Conservation (phyloP, 2,888 invertebrate species). For the Caenorhabditis japonica region DNA sequence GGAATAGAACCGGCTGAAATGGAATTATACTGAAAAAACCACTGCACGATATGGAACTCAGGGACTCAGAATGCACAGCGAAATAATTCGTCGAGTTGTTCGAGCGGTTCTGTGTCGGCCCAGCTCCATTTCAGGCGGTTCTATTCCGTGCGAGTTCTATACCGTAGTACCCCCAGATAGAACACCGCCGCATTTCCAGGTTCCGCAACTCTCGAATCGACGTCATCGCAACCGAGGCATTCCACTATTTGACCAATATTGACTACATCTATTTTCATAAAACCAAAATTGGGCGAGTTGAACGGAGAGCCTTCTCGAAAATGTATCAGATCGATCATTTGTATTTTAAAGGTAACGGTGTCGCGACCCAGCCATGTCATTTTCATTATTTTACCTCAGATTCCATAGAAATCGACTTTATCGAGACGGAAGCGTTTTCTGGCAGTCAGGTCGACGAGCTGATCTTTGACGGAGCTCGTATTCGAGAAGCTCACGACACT, state of each 20-base stretch:
- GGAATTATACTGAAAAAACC: too few species aligned
- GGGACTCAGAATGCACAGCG: too few species aligned
- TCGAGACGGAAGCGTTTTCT: constrained; percentile 42
- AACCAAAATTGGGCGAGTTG: constrained; percentile 49
- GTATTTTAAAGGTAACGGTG: constrained; percentile 40
- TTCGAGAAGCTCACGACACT: constrained; percentile 22
- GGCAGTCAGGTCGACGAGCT: constrained; percentile 38
- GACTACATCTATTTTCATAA: constrained; percentile 71
- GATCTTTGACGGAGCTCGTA: constrained; percentile 23
- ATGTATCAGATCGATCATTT: constrained; percentile 53
- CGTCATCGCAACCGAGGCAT: constrained; percentile 63
- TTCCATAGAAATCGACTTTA: constrained; percentile 28
- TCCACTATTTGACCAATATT: constrained; percentile 65
- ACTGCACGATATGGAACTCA: too few species aligned
- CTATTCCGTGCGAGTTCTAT: too few species aligned
- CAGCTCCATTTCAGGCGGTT: too few species aligned
- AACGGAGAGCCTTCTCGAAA: constrained; percentile 52
- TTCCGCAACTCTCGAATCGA: constrained; percentile 66
- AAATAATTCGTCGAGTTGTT: too few species aligned
- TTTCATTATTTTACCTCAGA: too few species aligned
- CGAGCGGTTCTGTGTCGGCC: too few species aligned
- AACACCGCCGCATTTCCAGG: constrained; percentile 48
- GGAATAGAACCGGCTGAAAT: too few species aligned
- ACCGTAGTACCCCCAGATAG: not conserved
- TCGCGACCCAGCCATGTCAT: too few species aligned